Percentiles rank a stretch among this genome's conserved stretches.
These are phyloP conservation scores for Drosophila neoperkinsi DNA, from an alignment of 2,888 invertebrate species.

Conservation along the genomic window DNA sequence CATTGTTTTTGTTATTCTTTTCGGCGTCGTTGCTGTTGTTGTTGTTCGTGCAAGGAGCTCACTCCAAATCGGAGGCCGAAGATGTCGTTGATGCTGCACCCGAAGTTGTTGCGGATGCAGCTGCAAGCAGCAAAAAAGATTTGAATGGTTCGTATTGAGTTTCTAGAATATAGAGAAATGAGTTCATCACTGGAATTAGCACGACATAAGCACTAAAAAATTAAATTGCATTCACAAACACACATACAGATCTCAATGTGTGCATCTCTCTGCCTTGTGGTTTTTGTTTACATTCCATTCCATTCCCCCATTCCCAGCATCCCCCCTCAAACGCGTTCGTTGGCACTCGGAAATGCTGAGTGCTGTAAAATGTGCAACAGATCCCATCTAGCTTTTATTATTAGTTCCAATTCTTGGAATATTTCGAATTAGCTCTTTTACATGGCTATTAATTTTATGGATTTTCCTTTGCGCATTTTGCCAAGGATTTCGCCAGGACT, in stretches of 20 bases:
- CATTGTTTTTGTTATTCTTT: slow-evolving; percentile 49
- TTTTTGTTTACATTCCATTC: slow-evolving; percentile 57
- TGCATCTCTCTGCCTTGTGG: slow-evolving; percentile 23
- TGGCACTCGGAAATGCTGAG: slow-evolving; percentile 23
- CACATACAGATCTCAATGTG: background rate
- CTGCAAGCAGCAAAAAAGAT: slow-evolving; percentile 38
- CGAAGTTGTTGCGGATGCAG: slow-evolving; percentile 41
- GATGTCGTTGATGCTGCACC: slow-evolving; percentile 36
- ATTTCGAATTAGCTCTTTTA: background rate
- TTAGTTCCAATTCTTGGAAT: slow-evolving; percentile 10
- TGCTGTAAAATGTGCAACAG: slow-evolving; percentile 15
- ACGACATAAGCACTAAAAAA: slow-evolving; percentile 32
- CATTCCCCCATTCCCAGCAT: slow-evolving; percentile 6
- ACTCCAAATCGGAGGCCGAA: slow-evolving; percentile 25
- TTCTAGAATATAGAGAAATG: slow-evolving; percentile 43
- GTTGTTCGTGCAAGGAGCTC: slow-evolving; percentile 55
- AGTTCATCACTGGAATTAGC: slow-evolving; percentile 65
- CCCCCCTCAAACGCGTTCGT: slow-evolving; percentile 15
- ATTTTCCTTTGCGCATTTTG: slow-evolving; percentile 1
- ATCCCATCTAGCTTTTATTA: slow-evolving; percentile 6
- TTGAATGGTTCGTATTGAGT: slow-evolving; percentile 60
- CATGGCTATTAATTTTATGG: background rate
- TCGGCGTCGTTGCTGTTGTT: slow-evolving; percentile 44
- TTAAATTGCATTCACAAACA: slow-evolving; percentile 45
- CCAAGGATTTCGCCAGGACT: slow-evolving; percentile 9